phyloP scores from a whole-genome alignment of 2,888 invertebrate genomes.

The Nematopogon swammerdamellus region DNA sequence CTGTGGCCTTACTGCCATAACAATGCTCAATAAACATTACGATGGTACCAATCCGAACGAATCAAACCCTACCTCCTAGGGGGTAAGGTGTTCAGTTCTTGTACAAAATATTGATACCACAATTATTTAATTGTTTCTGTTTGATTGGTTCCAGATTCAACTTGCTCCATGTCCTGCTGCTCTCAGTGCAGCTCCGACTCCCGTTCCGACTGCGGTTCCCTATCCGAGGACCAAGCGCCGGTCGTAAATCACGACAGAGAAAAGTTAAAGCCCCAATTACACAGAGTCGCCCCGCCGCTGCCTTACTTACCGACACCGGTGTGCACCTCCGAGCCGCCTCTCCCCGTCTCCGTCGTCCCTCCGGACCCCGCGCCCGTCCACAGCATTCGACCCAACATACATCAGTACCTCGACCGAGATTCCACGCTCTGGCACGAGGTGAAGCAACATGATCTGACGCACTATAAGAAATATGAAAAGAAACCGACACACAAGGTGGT shows the following conservation, averaged over 20 bases:
- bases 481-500: constrained; percentile 9
- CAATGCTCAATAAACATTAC: too few relatives aligned
- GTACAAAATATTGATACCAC: too few relatives aligned
- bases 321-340: constrained; percentile 12
- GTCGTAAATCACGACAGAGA: constrained; percentile 22
- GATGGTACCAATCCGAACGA: too few relatives aligned
- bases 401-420: constrained; percentile 42
- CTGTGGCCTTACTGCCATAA: too few relatives aligned
- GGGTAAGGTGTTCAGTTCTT: too few relatives aligned
- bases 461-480: background rate
- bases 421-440: constrained; percentile 37
- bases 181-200: constrained; percentile 57
- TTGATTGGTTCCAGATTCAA: constrained; percentile 51
- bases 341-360: constrained; percentile 28
- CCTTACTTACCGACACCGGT: constrained; percentile 17
- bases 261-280: constrained; percentile 32
- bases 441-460: constrained; percentile 12
- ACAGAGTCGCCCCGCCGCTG: constrained; percentile 16
- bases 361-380: constrained; percentile 27
- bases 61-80: too few relatives aligned
- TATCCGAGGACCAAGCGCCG: constrained; percentile 23
- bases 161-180: constrained; percentile 70
- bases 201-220: constrained; percentile 22
- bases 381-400: constrained; percentile 39
- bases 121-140: background rate